Evolutionary conservation across 1,140 invertebrate species (phyloP), one percentile per base, ranked within the genome.

Genomic region (Charaxes varanes): DNA sequence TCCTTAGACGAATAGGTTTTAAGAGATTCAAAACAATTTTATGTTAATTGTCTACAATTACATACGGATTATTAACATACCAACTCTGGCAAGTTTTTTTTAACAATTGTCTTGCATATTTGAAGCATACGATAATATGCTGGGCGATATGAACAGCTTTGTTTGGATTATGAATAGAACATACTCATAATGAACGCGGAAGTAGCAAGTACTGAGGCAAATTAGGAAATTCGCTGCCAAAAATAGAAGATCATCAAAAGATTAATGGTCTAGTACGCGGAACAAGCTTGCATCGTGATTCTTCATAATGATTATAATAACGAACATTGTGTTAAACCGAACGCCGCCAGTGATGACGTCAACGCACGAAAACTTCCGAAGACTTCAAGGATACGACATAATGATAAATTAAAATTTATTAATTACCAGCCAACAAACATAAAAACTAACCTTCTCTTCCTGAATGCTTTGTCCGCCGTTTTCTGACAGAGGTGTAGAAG

Each of bases 401-500:
- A 54, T 59, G 37, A 51, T 51, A 43, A 55, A 55, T 48, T 40
- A 41, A 40, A n/a, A 45, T 45, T 45, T 50, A 49, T 44, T 53
- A 57, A 49, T 53, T 49, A 53, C 27, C 18, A 17, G 21, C 18
- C 15, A 41, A 45, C 35, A 46, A 41, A 54, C 50, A 16, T 8
- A 34, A 35, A 21, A 22, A 62, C 71, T 71, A 71, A 88, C 87
- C 87, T 88, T 88, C 73, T 88, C 87, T 49, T 88, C 87, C 46
- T 86, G 86, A 38, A 86, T 77, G 57, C 76, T 71, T 27, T 86
- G 88, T 3, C 79, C 79, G 7, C 89, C 88, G 41, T 87, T 87
- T 49, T 88, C 87, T 7, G 86, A 87, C 1, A 89, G 67, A 7
- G 89, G 89, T 7, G 89, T 90, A 3, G 88, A 88, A 10, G 89